Conservation (phyloP, 2,888 invertebrate genomes). For the Lacanobia oleracea region DNA sequence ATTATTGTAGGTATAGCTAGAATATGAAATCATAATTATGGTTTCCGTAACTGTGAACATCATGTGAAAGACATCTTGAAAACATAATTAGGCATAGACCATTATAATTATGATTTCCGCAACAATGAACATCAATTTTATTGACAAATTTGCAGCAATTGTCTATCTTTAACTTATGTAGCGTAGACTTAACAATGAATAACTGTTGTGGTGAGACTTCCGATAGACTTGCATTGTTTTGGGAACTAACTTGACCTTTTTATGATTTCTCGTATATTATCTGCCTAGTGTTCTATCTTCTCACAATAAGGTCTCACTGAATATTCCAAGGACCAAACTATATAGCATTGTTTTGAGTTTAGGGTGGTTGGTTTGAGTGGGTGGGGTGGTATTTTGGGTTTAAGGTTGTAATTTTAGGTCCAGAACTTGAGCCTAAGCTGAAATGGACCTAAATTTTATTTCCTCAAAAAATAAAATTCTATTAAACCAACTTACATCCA, state of each 20-base stretch:
- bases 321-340: not conserved
- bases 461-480: not conserved
- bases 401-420: too few species aligned
- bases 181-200: not conserved
- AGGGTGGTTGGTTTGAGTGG: too few species aligned
- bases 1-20: not conserved
- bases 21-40: not conserved
- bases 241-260: not conserved
- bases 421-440: too few species aligned
- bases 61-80: not conserved
- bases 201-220: not conserved
- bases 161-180: not conserved
- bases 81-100: not conserved
- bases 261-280: not conserved
- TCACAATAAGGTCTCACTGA: not conserved
- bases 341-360: not conserved
- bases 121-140: constrained; percentile 4
- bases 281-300: not conserved
- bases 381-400: too few species aligned
- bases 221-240: not conserved
- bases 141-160: not conserved
- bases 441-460: too few species aligned
- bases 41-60: not conserved
- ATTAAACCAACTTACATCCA: constrained; percentile 90
- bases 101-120: not conserved